Evolutionary conservation across 2,888 invertebrate genomes (phyloP).

Genomic region (Lycophotia porphyrea): DNA sequence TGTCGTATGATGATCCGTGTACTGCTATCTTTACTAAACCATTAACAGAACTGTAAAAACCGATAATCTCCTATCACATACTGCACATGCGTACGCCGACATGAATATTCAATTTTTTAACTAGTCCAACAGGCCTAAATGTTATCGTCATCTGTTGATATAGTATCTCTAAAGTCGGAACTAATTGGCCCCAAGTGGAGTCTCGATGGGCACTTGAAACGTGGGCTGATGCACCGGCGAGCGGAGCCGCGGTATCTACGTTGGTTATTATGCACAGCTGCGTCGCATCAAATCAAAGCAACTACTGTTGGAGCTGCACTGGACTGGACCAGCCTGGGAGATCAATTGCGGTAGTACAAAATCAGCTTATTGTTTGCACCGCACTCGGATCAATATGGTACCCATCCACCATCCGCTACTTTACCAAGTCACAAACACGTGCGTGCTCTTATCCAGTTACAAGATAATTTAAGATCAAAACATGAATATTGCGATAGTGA

Average conservation of each 20-base stretch:
- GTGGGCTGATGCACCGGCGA: conserved; percentile 58
- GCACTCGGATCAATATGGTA: conserved; percentile 25
- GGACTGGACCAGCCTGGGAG: conserved; percentile 50
- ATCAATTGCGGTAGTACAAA: conserved; percentile 51
- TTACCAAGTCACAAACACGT: conserved; percentile 31
- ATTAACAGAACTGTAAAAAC: conserved; percentile 36
- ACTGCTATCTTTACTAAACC: conserved; percentile 25
- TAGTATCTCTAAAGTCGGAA: conserved; percentile 71
- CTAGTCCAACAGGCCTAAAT: conserved; percentile 32
- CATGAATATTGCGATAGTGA: conserved; percentile 27
- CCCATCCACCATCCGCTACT: background rate
- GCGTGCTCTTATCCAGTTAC: conserved; percentile 14
- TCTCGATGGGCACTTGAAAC: conserved; percentile 73
- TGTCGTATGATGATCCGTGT: conserved; percentile 16
- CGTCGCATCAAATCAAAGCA: conserved; percentile 81
- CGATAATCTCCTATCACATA: conserved; percentile 4
- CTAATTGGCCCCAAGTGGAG: conserved; percentile 84
- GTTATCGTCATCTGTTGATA: conserved; percentile 49
- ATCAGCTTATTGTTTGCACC: conserved; percentile 38
- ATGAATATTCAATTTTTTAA: conserved; percentile 30
- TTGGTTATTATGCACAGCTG: conserved; percentile 79
- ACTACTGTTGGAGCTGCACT: conserved; percentile 71
- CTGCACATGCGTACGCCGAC: background rate
- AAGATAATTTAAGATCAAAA: conserved; percentile 42
- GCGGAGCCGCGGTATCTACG: conserved; percentile 64